phyloP scores from a whole-genome alignment of 1,140 invertebrate species.

The Leptinotarsa undecemlineata region DNA sequence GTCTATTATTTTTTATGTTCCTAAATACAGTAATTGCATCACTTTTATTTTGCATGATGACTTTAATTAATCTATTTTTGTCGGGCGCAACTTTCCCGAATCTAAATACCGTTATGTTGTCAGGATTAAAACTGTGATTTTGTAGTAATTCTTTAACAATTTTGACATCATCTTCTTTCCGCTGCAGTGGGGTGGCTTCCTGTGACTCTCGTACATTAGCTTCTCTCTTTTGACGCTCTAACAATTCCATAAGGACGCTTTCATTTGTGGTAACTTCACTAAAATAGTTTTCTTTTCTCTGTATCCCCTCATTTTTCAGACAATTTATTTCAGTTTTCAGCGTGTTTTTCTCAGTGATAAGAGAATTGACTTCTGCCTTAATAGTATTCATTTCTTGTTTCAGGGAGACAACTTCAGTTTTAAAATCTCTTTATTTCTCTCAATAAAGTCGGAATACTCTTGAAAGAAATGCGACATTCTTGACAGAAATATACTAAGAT shows the following conservation, averaged over 20 bases:
- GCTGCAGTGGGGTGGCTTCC: constrained; percentile 12
- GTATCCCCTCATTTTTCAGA: constrained; percentile 9
- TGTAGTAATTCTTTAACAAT: constrained; percentile 20
- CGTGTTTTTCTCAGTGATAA: constrained; percentile 13
- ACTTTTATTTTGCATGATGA: constrained; percentile 20
- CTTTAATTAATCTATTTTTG: constrained; percentile 23
- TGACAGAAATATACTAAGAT: constrained; percentile 17
- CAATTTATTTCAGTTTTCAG: constrained; percentile 11
- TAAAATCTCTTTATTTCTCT: constrained; percentile 14
- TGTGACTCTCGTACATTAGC: constrained; percentile 23
- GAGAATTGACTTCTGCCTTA: constrained; percentile 15
- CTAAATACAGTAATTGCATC: constrained; percentile 20
- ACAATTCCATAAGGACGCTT: constrained; percentile 18
- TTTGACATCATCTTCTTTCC: constrained; percentile 24
- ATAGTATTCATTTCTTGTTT: constrained; percentile 17
- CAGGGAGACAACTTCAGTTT: too few species aligned
- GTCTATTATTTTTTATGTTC: constrained; percentile 18
- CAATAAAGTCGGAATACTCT: constrained; percentile 12
- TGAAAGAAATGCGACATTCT: constrained; percentile 21
- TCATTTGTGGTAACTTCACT: constrained; percentile 23
- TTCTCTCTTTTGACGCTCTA: constrained; percentile 23
- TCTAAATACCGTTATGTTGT: constrained; percentile 20
- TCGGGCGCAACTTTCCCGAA: constrained; percentile 13
- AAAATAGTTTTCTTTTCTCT: constrained; percentile 18
- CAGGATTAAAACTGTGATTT: constrained; percentile 13